Percentiles rank a stretch among this genome's conserved stretches.
phyloP scores from a whole-genome alignment of 2,888 invertebrate genomes.

The Harpalus rufipes region DNA sequence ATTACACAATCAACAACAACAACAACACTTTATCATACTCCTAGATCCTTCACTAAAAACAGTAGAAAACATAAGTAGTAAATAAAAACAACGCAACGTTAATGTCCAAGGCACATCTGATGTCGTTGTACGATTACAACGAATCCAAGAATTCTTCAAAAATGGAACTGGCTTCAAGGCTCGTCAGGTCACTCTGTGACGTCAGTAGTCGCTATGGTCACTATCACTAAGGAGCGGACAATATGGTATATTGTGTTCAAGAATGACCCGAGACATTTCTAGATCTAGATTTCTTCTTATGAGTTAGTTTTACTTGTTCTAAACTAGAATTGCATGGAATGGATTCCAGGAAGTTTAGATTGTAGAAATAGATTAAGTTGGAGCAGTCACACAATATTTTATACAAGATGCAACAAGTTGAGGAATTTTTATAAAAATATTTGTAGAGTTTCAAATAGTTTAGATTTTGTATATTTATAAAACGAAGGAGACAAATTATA shows the following conservation, averaged over 20 bases:
- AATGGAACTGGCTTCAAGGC: constrained; percentile 60
- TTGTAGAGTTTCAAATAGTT: no score
- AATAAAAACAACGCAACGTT: constrained; percentile 43
- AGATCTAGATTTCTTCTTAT: neutral
- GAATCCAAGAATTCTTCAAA: constrained; percentile 57
- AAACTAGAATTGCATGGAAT: neutral
- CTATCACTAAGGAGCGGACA: constrained; percentile 17
- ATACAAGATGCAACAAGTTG: neutral
- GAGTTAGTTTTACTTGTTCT: neutral
- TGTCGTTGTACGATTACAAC: constrained; percentile 53
- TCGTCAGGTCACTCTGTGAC: constrained; percentile 43
- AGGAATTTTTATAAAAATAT: neutral
- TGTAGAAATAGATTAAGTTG: neutral
- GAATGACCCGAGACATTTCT: neutral
- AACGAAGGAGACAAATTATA: no score
- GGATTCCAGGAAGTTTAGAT: neutral
- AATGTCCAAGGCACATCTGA: constrained; percentile 28
- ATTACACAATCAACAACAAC: no score
- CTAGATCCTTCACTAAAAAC: neutral
- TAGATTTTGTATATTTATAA: no score
- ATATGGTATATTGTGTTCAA: neutral
- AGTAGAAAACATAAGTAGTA: constrained; percentile 10
- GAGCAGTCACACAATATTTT: neutral
- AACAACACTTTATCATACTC: no score
- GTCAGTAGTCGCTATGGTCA: neutral